Evolutionary conservation across 2,888 invertebrate genomes (phyloP).

Genomic region (Eretmocerus hayati): DNA sequence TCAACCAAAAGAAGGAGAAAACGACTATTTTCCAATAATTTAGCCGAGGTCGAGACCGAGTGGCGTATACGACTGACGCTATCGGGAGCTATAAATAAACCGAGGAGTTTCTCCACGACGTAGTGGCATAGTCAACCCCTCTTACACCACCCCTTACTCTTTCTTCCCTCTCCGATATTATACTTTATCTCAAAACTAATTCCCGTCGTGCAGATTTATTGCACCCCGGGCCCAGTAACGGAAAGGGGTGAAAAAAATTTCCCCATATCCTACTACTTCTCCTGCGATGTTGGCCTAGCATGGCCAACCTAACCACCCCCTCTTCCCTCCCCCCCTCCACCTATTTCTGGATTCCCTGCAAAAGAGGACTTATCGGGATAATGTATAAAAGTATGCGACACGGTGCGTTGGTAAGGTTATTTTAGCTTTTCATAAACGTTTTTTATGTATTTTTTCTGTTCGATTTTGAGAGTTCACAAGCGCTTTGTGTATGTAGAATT

Average conservation of each 20-base stretch:
- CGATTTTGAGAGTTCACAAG: too few species aligned
- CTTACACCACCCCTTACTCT: too few species aligned
- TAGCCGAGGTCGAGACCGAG: slow-evolving; percentile 25
- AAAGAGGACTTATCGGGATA: slow-evolving; percentile 38
- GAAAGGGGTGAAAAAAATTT: slow-evolving; percentile 38
- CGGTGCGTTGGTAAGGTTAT: too few species aligned
- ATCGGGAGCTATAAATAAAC: slow-evolving; percentile 45
- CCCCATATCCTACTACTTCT: too few species aligned
- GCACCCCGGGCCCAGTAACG: slow-evolving; percentile 21
- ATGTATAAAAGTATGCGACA: too few species aligned
- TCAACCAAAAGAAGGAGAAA: slow-evolving; percentile 12
- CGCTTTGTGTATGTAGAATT: too few species aligned
- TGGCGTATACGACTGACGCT: slow-evolving; percentile 46
- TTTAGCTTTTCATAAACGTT: too few species aligned
- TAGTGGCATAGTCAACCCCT: too few species aligned
- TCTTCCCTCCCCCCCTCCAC: not conserved
- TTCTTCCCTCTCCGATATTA: slow-evolving; percentile 41
- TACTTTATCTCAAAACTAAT: slow-evolving; percentile 49
- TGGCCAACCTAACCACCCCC: too few species aligned
- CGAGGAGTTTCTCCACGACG: slow-evolving; percentile 38
- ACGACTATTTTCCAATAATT: slow-evolving; percentile 46
- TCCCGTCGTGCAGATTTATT: slow-evolving; percentile 47
- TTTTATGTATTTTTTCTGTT: too few species aligned
- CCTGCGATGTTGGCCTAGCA: too few species aligned
- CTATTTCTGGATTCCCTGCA: slow-evolving; percentile 4